Conservation (phyloP, 2,888 invertebrate genomes). For the Leptogaster cylindrica region DNA sequence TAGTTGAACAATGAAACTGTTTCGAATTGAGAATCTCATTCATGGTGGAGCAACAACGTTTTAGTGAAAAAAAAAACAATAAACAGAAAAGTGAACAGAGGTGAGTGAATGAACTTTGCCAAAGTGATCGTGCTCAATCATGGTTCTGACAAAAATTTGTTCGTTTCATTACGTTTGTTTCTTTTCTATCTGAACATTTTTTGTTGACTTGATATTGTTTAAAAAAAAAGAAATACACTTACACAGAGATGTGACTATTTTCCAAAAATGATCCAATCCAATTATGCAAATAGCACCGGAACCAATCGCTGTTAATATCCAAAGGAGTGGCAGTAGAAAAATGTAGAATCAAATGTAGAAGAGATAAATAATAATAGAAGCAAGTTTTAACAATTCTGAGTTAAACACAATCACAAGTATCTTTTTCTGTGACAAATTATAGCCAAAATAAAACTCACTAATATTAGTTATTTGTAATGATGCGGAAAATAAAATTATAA, state of each 20-base stretch:
- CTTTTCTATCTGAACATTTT: neutral
- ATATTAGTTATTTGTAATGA: constrained; percentile 9
- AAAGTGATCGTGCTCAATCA: neutral
- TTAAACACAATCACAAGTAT: neutral
- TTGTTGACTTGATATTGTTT: constrained; percentile 29
- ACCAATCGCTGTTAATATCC: neutral
- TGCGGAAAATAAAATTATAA: no score
- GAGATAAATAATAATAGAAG: no score
- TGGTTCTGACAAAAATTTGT: neutral
- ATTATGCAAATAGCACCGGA: neutral
- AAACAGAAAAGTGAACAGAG: constrained; percentile 12
- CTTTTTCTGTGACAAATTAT: neutral
- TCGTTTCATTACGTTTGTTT: no score
- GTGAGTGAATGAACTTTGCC: constrained; percentile 32
- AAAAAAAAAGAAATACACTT: constrained; percentile 18
- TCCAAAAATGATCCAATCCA: neutral
- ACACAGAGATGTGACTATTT: constrained; percentile 7
- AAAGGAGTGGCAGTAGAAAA: neutral
- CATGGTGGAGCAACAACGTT: constrained; percentile 2
- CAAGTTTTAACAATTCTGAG: no score
- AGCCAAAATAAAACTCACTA: neutral
- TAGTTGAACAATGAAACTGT: no score
- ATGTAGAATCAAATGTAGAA: no score
- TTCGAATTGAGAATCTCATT: no score
- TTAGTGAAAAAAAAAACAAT: constrained; percentile 28